phyloP scores from a whole-genome alignment of 2,113 vertebrate genomes.

The Mionectes macconnelli region DNA sequence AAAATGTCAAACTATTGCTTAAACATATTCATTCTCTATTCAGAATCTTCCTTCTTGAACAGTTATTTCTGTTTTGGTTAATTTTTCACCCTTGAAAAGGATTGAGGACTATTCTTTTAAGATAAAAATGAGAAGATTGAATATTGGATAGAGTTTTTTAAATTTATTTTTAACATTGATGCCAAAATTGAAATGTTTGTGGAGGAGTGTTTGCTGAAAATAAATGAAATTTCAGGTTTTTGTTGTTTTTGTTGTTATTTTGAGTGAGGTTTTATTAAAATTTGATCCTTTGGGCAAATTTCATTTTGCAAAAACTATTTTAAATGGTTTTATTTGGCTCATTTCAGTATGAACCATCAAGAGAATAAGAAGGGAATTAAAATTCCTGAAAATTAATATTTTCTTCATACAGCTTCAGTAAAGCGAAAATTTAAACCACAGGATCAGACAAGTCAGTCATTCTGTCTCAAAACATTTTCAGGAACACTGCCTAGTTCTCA shows the following conservation, averaged over 20 bases:
- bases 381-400: neutral
- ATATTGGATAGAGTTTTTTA: rapidly evolving
- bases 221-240: neutral
- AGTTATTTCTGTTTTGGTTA: neutral
- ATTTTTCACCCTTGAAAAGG: neutral
- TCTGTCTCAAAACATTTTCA: neutral
- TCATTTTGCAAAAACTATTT: neutral
- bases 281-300: neutral
- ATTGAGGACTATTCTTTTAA: neutral
- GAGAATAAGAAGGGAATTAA: neutral
- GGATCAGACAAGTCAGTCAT: neutral
- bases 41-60: neutral
- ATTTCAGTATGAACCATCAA: neutral
- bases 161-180: neutral
- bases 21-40: neutral
- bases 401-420: neutral
- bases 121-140: neutral
- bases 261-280: neutral
- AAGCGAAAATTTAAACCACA: neutral
- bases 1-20: neutral
- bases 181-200: neutral
- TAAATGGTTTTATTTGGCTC: neutral
- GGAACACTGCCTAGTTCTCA: neutral
- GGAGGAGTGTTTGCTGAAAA: neutral
- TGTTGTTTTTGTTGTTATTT: neutral